Evolutionary conservation across 2,113 vertebrate genomes (phyloP).

Genomic region (Cynocephalus volans): DNA sequence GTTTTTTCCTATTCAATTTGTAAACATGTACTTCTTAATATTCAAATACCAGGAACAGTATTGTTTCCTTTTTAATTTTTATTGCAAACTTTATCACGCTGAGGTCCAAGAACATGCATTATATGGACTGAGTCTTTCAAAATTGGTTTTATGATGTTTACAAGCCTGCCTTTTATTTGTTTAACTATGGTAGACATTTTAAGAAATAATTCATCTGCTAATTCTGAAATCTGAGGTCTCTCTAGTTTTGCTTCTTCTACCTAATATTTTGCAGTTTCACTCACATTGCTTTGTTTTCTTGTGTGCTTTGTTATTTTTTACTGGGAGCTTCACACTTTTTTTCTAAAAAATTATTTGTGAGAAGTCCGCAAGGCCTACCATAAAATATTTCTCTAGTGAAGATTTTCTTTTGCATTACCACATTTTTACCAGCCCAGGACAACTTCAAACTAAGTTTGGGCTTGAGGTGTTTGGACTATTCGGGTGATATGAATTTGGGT

Average conservation of each 20-base stretch:
- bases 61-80: constrained; percentile 15
- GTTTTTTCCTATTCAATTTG: constrained; percentile 24
- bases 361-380: not conserved
- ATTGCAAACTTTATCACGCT: not conserved
- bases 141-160: constrained; percentile 3
- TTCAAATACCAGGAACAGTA: not conserved
- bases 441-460: not conserved
- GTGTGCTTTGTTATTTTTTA: constrained; percentile 38
- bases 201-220: not conserved
- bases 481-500: not conserved
- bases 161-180: not conserved
- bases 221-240: not conserved
- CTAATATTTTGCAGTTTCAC: not conserved
- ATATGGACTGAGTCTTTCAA: not conserved
- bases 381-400: not conserved
- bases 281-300: not conserved
- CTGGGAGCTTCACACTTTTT: not conserved
- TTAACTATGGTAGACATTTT: not conserved
- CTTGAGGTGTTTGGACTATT: not conserved
- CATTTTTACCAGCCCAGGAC: not conserved
- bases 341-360: not conserved
- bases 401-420: not conserved
- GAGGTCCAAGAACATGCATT: not conserved
- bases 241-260: constrained; percentile 35
- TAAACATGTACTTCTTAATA: constrained; percentile 32